phyloP scores from a whole-genome alignment of 2,888 invertebrate species.

The Ischnura elegans region DNA sequence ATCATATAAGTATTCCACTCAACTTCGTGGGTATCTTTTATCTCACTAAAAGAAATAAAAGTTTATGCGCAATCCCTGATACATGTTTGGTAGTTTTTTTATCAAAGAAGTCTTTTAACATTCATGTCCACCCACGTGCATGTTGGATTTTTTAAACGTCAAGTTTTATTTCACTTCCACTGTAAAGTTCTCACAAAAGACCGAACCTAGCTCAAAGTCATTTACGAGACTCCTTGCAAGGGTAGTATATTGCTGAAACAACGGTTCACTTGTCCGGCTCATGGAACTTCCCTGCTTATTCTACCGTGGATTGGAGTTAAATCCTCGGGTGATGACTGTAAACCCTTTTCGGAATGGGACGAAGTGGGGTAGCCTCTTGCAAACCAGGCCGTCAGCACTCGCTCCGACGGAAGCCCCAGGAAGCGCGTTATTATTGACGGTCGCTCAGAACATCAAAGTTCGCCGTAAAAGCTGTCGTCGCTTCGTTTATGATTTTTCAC shows the following conservation, averaged over 20 bases:
- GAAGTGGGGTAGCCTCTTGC: background rate
- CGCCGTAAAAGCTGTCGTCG: background rate
- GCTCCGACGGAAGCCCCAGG: background rate
- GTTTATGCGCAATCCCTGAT: too few species aligned
- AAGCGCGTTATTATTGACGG: background rate
- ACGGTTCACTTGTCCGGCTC: background rate
- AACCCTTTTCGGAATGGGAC: background rate
- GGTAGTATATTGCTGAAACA: background rate
- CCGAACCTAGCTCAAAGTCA: background rate
- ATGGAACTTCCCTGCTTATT: background rate
- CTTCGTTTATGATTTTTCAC: background rate
- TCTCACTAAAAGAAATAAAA: too few species aligned
- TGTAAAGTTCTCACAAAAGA: too few species aligned
- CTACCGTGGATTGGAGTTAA: background rate
- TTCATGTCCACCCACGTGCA: too few species aligned
- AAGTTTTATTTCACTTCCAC: too few species aligned
- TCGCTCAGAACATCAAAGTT: background rate
- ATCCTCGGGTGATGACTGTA: background rate
- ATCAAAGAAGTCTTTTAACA: too few species aligned
- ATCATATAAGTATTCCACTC: too few species aligned
- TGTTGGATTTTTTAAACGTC: too few species aligned
- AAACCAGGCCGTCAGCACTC: background rate
- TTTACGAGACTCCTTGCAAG: background rate
- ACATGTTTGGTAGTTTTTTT: too few species aligned
- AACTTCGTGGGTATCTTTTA: too few species aligned